Evolutionary conservation across 2,113 vertebrate genomes (phyloP), one percentile per base, ranked within the genome.

Genomic region (Lepus europaeus): DNA sequence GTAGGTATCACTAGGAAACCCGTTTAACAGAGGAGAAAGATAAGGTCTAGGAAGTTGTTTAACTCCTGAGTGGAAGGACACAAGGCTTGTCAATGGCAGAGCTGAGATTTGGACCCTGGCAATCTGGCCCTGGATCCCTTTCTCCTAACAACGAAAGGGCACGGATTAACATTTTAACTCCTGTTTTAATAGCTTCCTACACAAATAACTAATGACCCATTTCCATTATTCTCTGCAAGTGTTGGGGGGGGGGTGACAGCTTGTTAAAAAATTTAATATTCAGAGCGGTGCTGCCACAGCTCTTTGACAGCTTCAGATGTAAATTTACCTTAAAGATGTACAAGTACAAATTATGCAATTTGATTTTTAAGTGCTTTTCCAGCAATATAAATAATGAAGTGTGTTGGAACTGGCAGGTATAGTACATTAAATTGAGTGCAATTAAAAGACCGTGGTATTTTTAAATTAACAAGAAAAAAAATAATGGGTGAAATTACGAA

Each of bases 371-470:
- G 94, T 95, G 95, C 83, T 93, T 96, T 97, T 53, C 25, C 79
- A 95, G 93, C 79, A 81, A 87, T 89, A 95, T 93, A 97, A 97
- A 95, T 97, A 96, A 97, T 95, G 89, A 95, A 95, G 92, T 90
- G 70, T 97, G 96, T 92, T 94, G 93, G 69, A 95, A 76, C 95
- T 96, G 96, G 82, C 96, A 97, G 94, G 95, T 97, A 97, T 83
- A 97, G 95, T 96, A 79, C 76, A 95, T 91, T 97, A 95, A 90
- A 93, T 77, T 20, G 94, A 95, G 94, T 89, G 93, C 94, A 97
- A 91, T 97, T 97, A 96, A 97, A 97, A 95, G 79, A 91, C 92
- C 68, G 96, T 77, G 91, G 87, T 97, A 95, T 97, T 97, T 97
- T 97, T 97, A 95, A 94, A 97, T 94, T 91, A 97, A 90, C 69